Percentiles rank a stretch among this genome's conserved stretches.
phyloP scores from a whole-genome alignment of 2,888 invertebrate species.

The Cerastis leucographa region DNA sequence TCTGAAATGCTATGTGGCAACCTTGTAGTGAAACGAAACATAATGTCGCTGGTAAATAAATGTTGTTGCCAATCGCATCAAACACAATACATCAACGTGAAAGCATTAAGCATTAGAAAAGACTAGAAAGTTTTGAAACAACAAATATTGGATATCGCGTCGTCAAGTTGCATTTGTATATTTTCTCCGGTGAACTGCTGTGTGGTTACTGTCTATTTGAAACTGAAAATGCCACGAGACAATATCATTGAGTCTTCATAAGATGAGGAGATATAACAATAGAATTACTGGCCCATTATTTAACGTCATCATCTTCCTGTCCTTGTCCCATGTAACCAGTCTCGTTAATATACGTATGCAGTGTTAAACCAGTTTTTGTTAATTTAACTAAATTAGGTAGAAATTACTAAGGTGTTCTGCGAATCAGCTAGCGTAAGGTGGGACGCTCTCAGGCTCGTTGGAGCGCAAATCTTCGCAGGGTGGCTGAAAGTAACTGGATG shows the following conservation, averaged over 20 bases:
- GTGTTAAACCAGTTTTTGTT: background rate
- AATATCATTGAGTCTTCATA: background rate
- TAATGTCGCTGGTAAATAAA: background rate
- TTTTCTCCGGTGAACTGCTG: constrained; percentile 4
- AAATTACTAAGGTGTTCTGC: too few relatives aligned
- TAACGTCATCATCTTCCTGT: too few relatives aligned
- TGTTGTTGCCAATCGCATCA: background rate
- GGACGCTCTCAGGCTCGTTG: too few relatives aligned
- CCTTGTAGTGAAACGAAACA: background rate
- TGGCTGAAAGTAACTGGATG: too few relatives aligned
- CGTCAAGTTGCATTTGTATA: constrained; percentile 6
- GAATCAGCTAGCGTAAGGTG: too few relatives aligned
- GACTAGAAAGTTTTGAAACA: constrained; percentile 40
- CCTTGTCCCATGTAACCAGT: too few relatives aligned
- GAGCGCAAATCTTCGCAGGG: too few relatives aligned
- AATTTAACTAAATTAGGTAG: background rate
- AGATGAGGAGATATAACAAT: background rate
- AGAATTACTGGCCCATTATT: background rate
- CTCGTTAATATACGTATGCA: background rate
- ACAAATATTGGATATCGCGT: constrained; percentile 3
- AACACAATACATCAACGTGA: constrained; percentile 22
- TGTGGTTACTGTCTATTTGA: background rate
- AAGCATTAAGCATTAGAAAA: constrained; percentile 36
- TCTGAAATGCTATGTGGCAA: background rate
- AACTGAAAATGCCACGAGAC: background rate